Percentiles rank a stretch among this genome's conserved stretches.
Conservation (phyloP, 2,888 invertebrate species). For the Drosophila infuscata region DNA sequence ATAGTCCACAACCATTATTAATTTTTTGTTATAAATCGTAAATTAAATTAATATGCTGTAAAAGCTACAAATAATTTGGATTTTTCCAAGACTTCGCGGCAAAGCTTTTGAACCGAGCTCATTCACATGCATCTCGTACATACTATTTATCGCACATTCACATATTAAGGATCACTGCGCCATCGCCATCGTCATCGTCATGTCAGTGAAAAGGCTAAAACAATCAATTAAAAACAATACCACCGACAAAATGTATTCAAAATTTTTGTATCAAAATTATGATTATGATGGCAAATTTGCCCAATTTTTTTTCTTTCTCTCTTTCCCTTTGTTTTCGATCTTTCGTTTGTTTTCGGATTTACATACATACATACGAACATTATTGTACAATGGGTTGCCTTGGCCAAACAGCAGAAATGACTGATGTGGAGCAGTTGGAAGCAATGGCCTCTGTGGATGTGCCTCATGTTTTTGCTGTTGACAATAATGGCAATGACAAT, state of each 20-base stretch:
- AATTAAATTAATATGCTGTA: background rate
- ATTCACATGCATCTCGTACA: slow-evolving; percentile 6
- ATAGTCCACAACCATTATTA: background rate
- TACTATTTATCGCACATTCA: slow-evolving; percentile 8
- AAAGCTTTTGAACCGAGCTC: background rate
- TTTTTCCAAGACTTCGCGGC: background rate
- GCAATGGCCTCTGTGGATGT: slow-evolving; percentile 51
- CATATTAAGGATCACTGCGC: slow-evolving; percentile 35
- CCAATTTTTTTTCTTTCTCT: slow-evolving; percentile 44
- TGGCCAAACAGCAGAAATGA: slow-evolving; percentile 55
- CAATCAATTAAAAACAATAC: slow-evolving; percentile 7
- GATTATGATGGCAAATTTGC: slow-evolving; percentile 45
- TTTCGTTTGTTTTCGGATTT: slow-evolving; percentile 61
- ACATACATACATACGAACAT: slow-evolving; percentile 24
- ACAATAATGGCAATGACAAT: slow-evolving; percentile 45
- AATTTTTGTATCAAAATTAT: slow-evolving; percentile 66
- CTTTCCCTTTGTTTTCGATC: slow-evolving; percentile 57
- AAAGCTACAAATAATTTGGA: background rate
- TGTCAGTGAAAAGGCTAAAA: slow-evolving; percentile 31
- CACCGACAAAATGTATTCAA: slow-evolving; percentile 41
- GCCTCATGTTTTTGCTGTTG: slow-evolving; percentile 62
- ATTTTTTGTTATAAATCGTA: background rate
- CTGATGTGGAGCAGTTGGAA: slow-evolving; percentile 55
- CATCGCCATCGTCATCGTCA: slow-evolving; percentile 52
- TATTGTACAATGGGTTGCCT: slow-evolving; percentile 47